Conservation (phyloP, 1,140 invertebrate species). For the Colletes gigas region DNA sequence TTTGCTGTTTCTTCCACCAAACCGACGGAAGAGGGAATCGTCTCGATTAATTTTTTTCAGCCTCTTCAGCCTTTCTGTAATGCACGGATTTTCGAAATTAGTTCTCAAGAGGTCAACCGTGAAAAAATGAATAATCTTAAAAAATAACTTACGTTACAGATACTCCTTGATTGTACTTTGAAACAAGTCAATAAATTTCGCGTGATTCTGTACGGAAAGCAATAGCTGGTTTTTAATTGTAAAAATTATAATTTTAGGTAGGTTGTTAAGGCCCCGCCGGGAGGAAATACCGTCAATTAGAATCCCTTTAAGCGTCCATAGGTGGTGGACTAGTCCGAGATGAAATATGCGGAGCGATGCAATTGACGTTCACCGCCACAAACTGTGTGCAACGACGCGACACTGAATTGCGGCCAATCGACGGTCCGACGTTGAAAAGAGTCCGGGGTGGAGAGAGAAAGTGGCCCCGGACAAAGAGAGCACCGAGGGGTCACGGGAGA, state of each 20-base stretch:
- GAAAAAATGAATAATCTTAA: too few relatives aligned
- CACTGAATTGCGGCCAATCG: constrained; percentile 71
- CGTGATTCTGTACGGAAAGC: too few relatives aligned
- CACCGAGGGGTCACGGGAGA: neutral
- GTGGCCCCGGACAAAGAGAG: neutral
- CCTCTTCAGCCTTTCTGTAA: too few relatives aligned
- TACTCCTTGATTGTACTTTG: neutral
- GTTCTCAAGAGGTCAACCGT: too few relatives aligned
- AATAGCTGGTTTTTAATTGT: too few relatives aligned
- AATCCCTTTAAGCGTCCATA: constrained; percentile 25
- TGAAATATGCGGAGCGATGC: constrained; percentile 68
- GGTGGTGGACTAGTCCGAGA: constrained; percentile 17
- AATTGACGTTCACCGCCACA: constrained; percentile 58
- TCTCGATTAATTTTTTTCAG: too few relatives aligned
- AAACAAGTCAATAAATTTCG: neutral
- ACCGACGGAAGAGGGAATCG: neutral
- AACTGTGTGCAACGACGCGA: constrained; percentile 67
- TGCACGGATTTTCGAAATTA: too few relatives aligned
- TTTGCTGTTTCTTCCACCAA: neutral
- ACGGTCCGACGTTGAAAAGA: constrained; percentile 42
- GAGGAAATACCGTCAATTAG: neutral
- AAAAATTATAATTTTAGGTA: too few relatives aligned
- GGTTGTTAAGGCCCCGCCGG: too few relatives aligned
- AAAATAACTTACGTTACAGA: too few relatives aligned
- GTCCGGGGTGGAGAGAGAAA: neutral